A percentile compares a stretch with the other conserved stretches of the same genome.
phyloP scores from a whole-genome alignment of 2,888 invertebrate genomes.

The Oxycera nigricornis region DNA sequence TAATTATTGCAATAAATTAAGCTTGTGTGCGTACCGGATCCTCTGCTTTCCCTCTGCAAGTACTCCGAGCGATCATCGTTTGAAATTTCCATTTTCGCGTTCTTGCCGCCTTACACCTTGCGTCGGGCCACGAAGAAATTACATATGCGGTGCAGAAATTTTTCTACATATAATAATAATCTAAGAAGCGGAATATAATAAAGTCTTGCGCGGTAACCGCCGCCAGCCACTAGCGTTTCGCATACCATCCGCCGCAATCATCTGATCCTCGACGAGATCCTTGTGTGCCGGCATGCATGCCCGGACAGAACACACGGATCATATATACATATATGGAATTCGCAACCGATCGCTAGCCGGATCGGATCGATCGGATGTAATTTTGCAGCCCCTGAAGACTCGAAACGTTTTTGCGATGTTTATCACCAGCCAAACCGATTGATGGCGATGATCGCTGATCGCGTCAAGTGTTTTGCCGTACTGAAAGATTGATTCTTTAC shows the following conservation, averaged over 20 bases:
- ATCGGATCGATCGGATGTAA: conserved; percentile 42
- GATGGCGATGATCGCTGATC: conserved; percentile 35
- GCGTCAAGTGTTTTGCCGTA: conserved; percentile 18
- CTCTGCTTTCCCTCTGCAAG: conserved; percentile 32
- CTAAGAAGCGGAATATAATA: conserved; percentile 33
- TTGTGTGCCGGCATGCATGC: neutral
- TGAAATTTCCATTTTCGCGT: conserved; percentile 12
- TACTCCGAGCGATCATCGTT: neutral
- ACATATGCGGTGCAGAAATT: conserved; percentile 38
- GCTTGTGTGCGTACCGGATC: conserved; percentile 42
- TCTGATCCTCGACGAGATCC: conserved; percentile 11
- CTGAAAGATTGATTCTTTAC: neutral
- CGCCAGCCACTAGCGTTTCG: conserved; percentile 33
- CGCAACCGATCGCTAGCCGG: neutral
- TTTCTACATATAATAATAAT: conserved; percentile 40
- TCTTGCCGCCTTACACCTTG: neutral
- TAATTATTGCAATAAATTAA: conserved; percentile 48
- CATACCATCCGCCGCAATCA: conserved; percentile 15
- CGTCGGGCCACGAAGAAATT: conserved; percentile 26
- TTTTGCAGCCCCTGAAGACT: conserved; percentile 43
- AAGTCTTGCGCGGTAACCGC: conserved; percentile 6
- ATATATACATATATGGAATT: conserved; percentile 26
- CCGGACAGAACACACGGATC: neutral
- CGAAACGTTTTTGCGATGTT: conserved; percentile 44
- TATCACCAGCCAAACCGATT: conserved; percentile 44